Evolutionary conservation across 2,113 vertebrate species (phyloP).

Genomic region (Psittacula cyanocephala): DNA sequence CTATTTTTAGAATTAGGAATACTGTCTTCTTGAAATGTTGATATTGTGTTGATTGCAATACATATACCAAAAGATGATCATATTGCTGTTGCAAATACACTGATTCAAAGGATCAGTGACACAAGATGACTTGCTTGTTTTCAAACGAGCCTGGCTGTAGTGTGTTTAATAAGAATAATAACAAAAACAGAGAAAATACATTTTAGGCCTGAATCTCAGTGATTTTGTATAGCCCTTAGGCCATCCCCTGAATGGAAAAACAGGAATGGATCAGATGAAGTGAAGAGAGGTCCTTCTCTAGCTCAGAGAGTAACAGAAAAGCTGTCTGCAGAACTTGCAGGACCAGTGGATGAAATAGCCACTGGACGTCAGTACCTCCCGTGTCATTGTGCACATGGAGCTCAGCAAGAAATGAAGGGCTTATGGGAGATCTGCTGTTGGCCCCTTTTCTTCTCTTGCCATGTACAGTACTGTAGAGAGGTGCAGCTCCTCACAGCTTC

Average conservation of each 20-base stretch:
- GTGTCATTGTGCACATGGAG: neutral
- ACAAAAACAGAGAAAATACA: neutral
- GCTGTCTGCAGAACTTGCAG: neutral
- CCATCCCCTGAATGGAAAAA: neutral
- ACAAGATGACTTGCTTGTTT: neutral
- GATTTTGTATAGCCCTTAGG: neutral
- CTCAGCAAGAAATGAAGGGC: neutral
- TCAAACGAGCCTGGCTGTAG: neutral
- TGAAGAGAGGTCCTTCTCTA: neutral
- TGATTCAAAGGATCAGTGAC: neutral
- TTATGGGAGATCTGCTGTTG: neutral
- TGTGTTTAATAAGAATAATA: neutral
- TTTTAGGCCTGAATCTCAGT: neutral
- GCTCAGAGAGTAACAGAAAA: neutral
- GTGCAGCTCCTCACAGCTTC: fast-evolving
- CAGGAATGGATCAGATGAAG: neutral
- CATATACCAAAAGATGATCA: neutral
- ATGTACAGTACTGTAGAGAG: neutral
- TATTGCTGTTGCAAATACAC: neutral
- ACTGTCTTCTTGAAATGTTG: neutral
- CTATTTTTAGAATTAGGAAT: conserved; percentile 20
- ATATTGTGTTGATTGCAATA: neutral
- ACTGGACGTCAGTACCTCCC: neutral
- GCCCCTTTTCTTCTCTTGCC: neutral
- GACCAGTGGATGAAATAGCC: neutral